A percentile compares a stretch with the other conserved stretches of the same genome.
phyloP scores from a whole-genome alignment of 2,113 vertebrate genomes.

The Bubo bubo region DNA sequence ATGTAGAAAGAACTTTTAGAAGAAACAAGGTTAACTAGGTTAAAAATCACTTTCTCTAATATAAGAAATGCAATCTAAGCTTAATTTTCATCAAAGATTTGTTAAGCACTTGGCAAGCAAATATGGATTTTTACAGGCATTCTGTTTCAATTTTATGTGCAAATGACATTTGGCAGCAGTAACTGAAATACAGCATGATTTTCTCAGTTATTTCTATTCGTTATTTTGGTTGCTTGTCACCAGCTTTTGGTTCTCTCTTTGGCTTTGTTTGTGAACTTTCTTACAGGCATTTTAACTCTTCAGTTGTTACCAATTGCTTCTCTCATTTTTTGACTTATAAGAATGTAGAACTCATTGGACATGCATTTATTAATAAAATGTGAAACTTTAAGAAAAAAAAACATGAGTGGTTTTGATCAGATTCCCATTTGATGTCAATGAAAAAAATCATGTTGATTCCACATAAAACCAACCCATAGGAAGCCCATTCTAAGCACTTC shows the following conservation, averaged over 20 bases:
- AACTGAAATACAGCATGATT: background rate
- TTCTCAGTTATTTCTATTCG: background rate
- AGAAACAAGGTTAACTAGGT: background rate
- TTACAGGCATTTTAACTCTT: background rate
- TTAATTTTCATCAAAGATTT: conserved; percentile 16
- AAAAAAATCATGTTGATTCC: background rate
- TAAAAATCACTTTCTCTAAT: conserved; percentile 36
- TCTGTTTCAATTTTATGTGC: conserved; percentile 23
- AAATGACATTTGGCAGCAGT: background rate
- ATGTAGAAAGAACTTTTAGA: background rate
- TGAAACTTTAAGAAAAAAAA: background rate
- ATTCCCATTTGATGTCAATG: background rate
- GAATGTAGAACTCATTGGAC: background rate
- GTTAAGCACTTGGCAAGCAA: conserved; percentile 30
- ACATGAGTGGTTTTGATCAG: background rate
- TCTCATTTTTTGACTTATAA: background rate
- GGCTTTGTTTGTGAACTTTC: background rate
- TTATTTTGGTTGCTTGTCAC: background rate
- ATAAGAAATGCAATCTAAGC: background rate
- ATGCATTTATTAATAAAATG: background rate
- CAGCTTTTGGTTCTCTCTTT: background rate
- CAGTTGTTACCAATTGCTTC: background rate
- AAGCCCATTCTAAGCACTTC: background rate
- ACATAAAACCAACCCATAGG: background rate
- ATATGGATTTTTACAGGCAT: conserved; percentile 23